phyloP scores from a whole-genome alignment of 37 sponge, comb jelly and placozoan genomes.

The Beroe forskalii region DNA sequence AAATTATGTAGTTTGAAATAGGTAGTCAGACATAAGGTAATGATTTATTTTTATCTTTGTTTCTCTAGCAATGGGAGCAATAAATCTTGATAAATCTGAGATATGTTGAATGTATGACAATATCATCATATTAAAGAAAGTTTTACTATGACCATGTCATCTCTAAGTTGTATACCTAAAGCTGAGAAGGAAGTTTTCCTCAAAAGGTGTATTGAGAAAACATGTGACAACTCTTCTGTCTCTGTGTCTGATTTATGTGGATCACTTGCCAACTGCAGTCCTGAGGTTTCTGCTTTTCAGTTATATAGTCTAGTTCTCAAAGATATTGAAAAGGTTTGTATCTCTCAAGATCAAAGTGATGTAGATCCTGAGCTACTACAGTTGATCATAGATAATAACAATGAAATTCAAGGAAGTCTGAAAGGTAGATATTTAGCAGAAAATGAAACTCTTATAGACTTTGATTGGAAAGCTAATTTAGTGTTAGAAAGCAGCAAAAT shows the following conservation, averaged over 20 bases:
- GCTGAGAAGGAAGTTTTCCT: background rate
- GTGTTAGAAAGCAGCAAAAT: conserved; percentile 1
- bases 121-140: no score
- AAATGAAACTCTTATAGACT: background rate
- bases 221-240: background rate
- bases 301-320: background rate
- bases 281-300: background rate
- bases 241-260: background rate
- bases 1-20: no score
- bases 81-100: no score
- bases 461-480: conserved; percentile 41
- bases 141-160: no score
- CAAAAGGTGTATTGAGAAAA: background rate
- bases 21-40: no score
- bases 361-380: background rate
- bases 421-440: background rate
- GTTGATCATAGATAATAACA: background rate
- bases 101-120: no score
- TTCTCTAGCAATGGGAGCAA: no score
- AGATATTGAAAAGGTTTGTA: background rate
- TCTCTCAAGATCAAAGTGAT: background rate
- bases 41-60: no score
- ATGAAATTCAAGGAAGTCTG: background rate
- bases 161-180: background rate
- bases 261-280: background rate